Evolutionary conservation across 2,113 vertebrate species (phyloP).

Genomic region (Martes martes): DNA sequence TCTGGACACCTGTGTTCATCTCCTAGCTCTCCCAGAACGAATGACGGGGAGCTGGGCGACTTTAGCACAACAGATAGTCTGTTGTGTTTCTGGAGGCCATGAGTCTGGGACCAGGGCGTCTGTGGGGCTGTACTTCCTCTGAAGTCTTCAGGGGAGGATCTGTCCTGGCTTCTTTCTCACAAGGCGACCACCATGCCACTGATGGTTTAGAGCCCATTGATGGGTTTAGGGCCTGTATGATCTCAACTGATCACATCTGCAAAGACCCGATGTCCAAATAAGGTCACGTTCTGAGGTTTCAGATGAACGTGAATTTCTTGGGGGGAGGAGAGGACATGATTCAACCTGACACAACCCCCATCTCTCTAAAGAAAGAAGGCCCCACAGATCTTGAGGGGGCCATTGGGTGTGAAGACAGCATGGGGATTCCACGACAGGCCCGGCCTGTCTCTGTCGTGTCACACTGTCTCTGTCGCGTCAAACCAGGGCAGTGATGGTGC

Average conservation of each 20-base stretch:
- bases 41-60: neutral
- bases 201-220: neutral
- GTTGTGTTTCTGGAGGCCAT: neutral
- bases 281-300: neutral
- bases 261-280: neutral
- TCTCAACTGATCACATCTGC: neutral
- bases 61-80: neutral
- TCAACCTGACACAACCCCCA: neutral
- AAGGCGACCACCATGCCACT: accelerated
- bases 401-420: neutral
- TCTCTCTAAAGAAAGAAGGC: neutral
- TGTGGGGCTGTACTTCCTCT: neutral
- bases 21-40: accelerated
- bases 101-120: neutral
- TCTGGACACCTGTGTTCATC: neutral
- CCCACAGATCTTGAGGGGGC: neutral
- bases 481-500: accelerated
- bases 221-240: neutral
- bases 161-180: neutral
- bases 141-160: neutral
- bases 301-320: neutral
- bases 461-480: accelerated
- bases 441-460: accelerated
- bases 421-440: neutral
- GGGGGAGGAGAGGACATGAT: neutral